Evolutionary conservation across 1,140 invertebrate genomes (phyloP), one percentile per base, ranked within the genome.

Genomic region (Leptinotarsa lineolata): DNA sequence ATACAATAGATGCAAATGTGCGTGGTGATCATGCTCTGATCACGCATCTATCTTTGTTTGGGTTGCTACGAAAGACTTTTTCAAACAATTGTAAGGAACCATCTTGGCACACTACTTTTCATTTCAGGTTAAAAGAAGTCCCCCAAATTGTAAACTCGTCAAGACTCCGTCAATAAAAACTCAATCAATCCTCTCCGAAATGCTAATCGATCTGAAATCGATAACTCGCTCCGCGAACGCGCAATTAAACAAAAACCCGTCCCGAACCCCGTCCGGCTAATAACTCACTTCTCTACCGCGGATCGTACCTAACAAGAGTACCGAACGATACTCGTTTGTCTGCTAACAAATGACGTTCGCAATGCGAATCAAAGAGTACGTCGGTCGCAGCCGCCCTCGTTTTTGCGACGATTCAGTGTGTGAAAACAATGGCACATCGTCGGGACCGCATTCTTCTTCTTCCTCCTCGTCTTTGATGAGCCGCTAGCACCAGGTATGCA

Each of bases 361-460:
- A 76, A 77, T 74, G 77, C 73, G 76, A 79, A 81, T 81, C 80
- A 81, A 82, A 82, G 81, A 78, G 81, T 77, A 68, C 77, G 69
- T 74, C 74, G 77, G 69, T 76, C 74, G 74, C 73, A 70, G 80
- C 77, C 80, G 81, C 79, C 78, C 79, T 78, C 73, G 80, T 82
- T 82, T 82, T 82, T 82, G 81, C 81, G 68, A 70, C 76, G 77
- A 78, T 79, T 77, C 79, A 72, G 81, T 81, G 81, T 82, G 81
- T 80, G 81, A 82, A 82, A 82, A 82, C 81, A 82, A 82, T 82
- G 81, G 81, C 81, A 81, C 77, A 81, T 82, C 77, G 78, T 66
- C 45, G 76, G 74, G 81, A 79, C 81, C 80, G 77, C 80, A 82
- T 82, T 82, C 81, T 82, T 63, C 61, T 63, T 63, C 61, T 63